Conservation (phyloP, 1,140 invertebrate genomes). For the Cardiocondyla obscurior region DNA sequence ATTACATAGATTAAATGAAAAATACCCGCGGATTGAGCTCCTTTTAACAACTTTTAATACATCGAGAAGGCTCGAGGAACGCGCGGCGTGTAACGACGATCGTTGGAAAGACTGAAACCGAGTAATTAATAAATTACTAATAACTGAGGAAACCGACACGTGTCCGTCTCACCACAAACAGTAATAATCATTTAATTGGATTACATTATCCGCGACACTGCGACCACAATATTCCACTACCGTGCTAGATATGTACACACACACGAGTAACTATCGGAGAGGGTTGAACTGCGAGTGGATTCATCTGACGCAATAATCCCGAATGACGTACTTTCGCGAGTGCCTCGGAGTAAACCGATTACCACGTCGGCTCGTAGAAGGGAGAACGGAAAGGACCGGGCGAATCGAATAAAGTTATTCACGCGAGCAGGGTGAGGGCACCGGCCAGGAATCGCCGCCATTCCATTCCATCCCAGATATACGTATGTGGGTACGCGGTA, state of each 20-base stretch:
- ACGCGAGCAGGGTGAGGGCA: slow-evolving; percentile 41
- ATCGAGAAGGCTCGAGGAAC: background rate
- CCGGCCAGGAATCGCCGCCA: slow-evolving; percentile 45
- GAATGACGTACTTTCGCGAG: slow-evolving; percentile 64
- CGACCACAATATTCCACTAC: slow-evolving; percentile 41
- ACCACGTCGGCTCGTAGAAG: slow-evolving; percentile 32
- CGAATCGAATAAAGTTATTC: slow-evolving; percentile 64
- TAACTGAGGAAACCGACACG: slow-evolving; percentile 31
- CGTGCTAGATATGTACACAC: background rate
- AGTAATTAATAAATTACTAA: slow-evolving; percentile 15
- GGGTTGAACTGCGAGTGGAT: slow-evolving; percentile 38
- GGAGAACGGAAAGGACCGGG: background rate
- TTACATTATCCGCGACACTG: slow-evolving; percentile 51
- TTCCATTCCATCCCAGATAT: slow-evolving; percentile 39
- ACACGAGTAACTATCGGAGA: background rate
- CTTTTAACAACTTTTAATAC: background rate
- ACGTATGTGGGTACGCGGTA: slow-evolving; percentile 21
- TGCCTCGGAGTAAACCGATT: slow-evolving; percentile 68
- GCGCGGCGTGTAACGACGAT: background rate
- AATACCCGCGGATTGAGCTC: background rate
- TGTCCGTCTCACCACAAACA: slow-evolving; percentile 32
- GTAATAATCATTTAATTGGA: slow-evolving; percentile 55
- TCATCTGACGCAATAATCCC: slow-evolving; percentile 65
- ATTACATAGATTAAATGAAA: background rate
- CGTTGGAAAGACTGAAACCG: background rate